Evolutionary conservation across 1,140 invertebrate genomes (phyloP).

Genomic region (Pentalonia nigronervosa): DNA sequence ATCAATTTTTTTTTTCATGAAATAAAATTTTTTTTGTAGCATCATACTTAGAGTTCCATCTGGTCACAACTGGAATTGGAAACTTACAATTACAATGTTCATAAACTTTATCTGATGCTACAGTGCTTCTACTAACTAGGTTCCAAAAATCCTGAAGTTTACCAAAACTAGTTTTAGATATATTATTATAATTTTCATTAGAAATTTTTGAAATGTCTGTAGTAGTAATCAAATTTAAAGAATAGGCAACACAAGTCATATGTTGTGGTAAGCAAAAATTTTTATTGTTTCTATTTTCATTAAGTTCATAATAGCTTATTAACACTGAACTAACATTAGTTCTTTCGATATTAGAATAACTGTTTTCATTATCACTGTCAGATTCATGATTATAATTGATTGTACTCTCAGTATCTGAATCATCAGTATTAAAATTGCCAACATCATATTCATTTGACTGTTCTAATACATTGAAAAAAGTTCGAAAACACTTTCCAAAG

Average conservation of each 20-base stretch:
- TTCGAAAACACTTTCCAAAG: not conserved
- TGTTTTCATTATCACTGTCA: too few relatives aligned
- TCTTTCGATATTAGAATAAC: too few relatives aligned
- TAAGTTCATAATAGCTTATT: too few relatives aligned
- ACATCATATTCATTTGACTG: too few relatives aligned
- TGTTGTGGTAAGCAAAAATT: not conserved
- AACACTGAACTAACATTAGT: too few relatives aligned
- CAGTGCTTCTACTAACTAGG: not conserved
- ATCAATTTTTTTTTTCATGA: not conserved
- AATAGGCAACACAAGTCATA: not conserved
- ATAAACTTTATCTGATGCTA: not conserved
- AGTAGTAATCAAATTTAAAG: not conserved
- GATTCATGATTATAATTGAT: too few relatives aligned
- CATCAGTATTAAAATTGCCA: not conserved
- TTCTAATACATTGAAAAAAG: too few relatives aligned
- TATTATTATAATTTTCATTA: not conserved
- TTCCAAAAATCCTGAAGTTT: not conserved
- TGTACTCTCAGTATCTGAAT: too few relatives aligned
- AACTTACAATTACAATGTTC: not conserved
- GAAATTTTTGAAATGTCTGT: not conserved
- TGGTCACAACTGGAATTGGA: not conserved
- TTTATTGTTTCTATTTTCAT: too few relatives aligned
- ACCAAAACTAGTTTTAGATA: not conserved
- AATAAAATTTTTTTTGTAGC: not conserved
- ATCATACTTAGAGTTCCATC: conserved; percentile 7